Evolutionary conservation across 2,113 vertebrate species (phyloP).

Genomic region (Pithys albifrons): DNA sequence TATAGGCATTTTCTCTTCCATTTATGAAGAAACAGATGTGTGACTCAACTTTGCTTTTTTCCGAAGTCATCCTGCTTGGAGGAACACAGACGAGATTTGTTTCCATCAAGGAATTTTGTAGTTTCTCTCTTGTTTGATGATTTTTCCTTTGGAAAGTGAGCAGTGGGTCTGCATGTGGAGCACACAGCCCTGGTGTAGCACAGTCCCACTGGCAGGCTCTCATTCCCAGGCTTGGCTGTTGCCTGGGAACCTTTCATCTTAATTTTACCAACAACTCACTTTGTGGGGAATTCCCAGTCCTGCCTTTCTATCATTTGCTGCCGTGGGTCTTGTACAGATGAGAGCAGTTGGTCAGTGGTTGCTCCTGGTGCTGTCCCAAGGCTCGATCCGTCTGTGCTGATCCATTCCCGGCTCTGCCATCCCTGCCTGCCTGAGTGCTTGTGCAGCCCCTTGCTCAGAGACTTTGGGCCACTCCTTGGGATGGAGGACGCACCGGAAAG

Average conservation of each 20-base stretch:
- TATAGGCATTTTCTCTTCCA: conserved; percentile 25
- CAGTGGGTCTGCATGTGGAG: background rate
- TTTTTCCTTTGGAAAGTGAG: background rate
- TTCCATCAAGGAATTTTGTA: background rate
- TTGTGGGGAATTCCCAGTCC: background rate
- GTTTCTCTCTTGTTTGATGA: background rate
- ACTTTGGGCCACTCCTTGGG: background rate
- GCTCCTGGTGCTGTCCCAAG: background rate
- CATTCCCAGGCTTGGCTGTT: background rate
- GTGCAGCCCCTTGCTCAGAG: background rate
- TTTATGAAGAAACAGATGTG: conserved; percentile 52
- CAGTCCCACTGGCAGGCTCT: background rate
- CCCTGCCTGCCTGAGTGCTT: background rate
- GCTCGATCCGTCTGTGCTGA: background rate
- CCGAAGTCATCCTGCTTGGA: conserved; percentile 31
- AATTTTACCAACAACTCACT: background rate
- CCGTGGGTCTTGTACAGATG: fast-evolving
- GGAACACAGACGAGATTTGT: conserved; percentile 28
- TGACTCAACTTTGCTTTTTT: conserved; percentile 42
- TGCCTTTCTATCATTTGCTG: background rate
- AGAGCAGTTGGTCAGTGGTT: background rate
- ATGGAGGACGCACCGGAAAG: background rate
- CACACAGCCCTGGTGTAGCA: background rate
- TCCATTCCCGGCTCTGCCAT: fast-evolving
- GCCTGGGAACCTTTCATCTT: background rate